Conservation (phyloP, 1,140 invertebrate species). For the Anastatus disparis region DNA sequence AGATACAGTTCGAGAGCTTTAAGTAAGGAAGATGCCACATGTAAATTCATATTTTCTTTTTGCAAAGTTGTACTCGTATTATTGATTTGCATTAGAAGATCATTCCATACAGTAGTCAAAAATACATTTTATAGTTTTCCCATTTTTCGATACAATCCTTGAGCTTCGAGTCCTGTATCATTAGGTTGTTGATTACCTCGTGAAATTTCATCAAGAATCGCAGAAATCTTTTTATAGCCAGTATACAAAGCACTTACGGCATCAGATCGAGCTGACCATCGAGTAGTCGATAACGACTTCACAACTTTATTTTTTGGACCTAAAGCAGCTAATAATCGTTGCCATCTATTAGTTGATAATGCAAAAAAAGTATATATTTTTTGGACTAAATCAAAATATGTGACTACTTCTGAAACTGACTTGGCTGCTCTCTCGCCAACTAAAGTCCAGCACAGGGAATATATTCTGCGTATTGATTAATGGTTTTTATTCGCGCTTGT, state of each 20-base stretch:
- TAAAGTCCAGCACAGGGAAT: constrained; percentile 19
- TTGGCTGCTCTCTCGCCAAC: constrained; percentile 18
- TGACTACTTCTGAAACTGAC: background rate
- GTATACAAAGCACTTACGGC: background rate
- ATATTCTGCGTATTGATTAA: too few relatives aligned
- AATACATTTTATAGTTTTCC: background rate
- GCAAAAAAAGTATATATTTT: constrained; percentile 37
- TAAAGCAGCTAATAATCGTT: background rate
- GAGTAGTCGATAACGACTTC: background rate
- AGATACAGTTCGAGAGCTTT: background rate
- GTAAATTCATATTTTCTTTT: background rate
- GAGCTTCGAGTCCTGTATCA: background rate
- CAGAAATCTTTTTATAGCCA: background rate
- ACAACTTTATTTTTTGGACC: background rate
- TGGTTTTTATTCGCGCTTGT: constrained; percentile 12
- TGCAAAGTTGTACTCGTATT: background rate
- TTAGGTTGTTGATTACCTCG: background rate
- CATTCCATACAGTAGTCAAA: background rate
- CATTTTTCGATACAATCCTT: background rate
- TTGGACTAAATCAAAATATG: constrained; percentile 34
- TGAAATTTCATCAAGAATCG: background rate
- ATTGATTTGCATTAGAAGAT: background rate
- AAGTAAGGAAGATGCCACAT: background rate
- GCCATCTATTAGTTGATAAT: constrained; percentile 28
- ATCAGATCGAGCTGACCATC: constrained; percentile 5